Base-by-base conservation (phyloP, 1,140 invertebrate species). In the Philaenus spumarius region DNA sequence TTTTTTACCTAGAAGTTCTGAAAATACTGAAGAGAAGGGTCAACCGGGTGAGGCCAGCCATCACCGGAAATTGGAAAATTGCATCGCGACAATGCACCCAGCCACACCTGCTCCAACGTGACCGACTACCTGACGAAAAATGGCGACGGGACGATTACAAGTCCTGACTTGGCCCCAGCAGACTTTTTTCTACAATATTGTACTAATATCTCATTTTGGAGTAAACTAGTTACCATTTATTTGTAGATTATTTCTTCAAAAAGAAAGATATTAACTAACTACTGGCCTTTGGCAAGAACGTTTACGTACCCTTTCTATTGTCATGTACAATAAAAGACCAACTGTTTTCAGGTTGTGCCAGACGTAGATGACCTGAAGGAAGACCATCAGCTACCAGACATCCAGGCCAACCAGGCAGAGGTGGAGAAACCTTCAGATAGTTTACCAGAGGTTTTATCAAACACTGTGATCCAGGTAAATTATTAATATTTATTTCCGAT, bases 331-430 rank as follows among this genome's bases (percentile, higher is more conserved):
- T 26, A n/a, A n/a, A n/a, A n/a, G n/a, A n/a, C n/a, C n/a, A n/a
- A 3, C n/a, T 55, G 30, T 3, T 37, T 52, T 12, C 30, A 67
- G 64, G 64, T 67, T 47, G 66, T 67, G 20, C 66, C 66, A 26
- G 66, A 67, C 37, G 58, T 64, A 46, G 64, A 64, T 53, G 58
- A 62, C 19, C 12, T 42, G 2, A 43, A 43, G 30, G 56, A 59
- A 14, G 61, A 53, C 12, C 1, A n/a, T 11, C 30, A 53, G 14
- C 2, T 14, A 9, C 17, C 5, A 11, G 34, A 53, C 11, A 1
- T 17, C 6, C 23, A 51, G 26, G 2, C 12, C 47, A 26, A 14
- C 15, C 50, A 22, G 50, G 35, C 17, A 15, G 50, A 53, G n/a
- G 12, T 39, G 7, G 50, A 53, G 14, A 53, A 39, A 22, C 17